Evolutionary conservation across 2,888 invertebrate genomes (phyloP).

Genomic region (Mylabris sibirica): DNA sequence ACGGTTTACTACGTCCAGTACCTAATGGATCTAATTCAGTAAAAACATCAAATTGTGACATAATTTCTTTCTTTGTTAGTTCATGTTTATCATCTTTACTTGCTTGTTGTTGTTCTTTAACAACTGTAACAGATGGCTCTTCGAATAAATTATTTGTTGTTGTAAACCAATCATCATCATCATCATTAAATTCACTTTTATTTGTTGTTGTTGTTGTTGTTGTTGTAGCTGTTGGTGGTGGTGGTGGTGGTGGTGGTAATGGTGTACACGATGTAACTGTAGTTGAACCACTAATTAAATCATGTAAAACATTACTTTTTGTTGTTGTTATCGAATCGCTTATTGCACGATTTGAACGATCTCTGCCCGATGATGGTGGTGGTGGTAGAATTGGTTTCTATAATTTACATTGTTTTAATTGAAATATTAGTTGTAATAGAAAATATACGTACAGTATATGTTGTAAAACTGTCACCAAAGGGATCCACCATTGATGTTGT

Average conservation of each 20-base stretch:
- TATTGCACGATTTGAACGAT: conserved; percentile 44
- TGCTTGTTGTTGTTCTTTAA: conserved; percentile 39
- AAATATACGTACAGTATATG: conserved; percentile 40
- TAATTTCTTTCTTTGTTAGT: conserved; percentile 57
- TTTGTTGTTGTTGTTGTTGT: conserved; percentile 19
- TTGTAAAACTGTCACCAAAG: conserved; percentile 76
- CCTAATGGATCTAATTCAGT: conserved; percentile 93
- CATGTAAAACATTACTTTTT: conserved; percentile 55
- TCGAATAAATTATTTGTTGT: conserved; percentile 56
- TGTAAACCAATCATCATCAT: conserved; percentile 59
- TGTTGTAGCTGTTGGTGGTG: conserved; percentile 33
- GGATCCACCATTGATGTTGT: conserved; percentile 58
- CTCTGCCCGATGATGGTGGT: conserved; percentile 52
- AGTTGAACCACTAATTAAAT: neutral
- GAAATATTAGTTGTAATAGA: too few species aligned
- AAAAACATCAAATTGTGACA: conserved; percentile 80
- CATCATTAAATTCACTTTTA: conserved; percentile 53
- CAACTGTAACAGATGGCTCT: conserved; percentile 48
- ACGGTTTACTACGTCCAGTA: conserved; percentile 89
- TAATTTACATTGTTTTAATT: conserved; percentile 22
- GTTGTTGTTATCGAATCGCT: conserved; percentile 38
- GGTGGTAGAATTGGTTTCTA: conserved; percentile 54
- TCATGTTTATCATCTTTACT: conserved; percentile 57
- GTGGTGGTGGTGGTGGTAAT: conserved; percentile 43
- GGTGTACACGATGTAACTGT: conserved; percentile 37